These are phyloP conservation scores for Synodontis membranacea DNA, from an alignment of 2,113 vertebrate genomes.

Conservation along the genomic window DNA sequence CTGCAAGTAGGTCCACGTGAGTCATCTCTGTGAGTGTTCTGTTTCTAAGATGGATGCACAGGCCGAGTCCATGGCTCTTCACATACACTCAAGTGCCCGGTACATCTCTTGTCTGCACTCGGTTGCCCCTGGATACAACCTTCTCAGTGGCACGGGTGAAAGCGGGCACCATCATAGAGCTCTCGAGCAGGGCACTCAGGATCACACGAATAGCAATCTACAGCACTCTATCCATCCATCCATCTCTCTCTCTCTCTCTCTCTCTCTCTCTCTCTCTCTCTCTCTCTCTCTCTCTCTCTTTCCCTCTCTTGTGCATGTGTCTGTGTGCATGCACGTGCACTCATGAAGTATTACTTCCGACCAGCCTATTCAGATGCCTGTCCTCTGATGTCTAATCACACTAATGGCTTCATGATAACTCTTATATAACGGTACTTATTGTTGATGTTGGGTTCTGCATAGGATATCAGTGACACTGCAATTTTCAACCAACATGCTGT, in stretches of 20 bases:
- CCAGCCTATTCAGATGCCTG: slow-evolving; percentile 30
- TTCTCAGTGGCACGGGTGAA: slow-evolving; percentile 52
- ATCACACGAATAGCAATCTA: slow-evolving; percentile 38
- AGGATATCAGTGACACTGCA: not conserved
- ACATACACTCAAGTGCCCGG: slow-evolving; percentile 46
- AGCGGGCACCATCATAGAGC: slow-evolving; percentile 45
- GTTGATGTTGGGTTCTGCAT: not conserved
- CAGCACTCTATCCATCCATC: slow-evolving; percentile 24
- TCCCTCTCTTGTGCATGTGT: not conserved
- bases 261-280: slow-evolving; percentile 19
- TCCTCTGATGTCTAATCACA: slow-evolving; percentile 47
- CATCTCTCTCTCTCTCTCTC: slow-evolving; percentile 24
- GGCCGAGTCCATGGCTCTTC: slow-evolving; percentile 47
- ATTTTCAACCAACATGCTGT: not conserved
- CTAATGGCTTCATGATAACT: slow-evolving; percentile 39
- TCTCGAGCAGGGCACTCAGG: slow-evolving; percentile 50
- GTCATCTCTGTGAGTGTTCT: slow-evolving; percentile 46
- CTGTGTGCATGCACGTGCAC: not conserved
- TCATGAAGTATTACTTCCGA: slow-evolving; percentile 32
- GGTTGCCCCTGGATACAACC: slow-evolving; percentile 60
- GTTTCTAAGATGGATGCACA: slow-evolving; percentile 50
- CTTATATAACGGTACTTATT: slow-evolving; percentile 11
- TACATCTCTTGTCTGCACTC: slow-evolving; percentile 44
- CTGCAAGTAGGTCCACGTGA: slow-evolving; percentile 8
- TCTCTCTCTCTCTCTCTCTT: slow-evolving; percentile 9